A percentile compares a stretch with the other conserved stretches of the same genome.
Evolutionary conservation across 2,113 vertebrate species (phyloP).

Genomic region (Zosterops japonicus): DNA sequence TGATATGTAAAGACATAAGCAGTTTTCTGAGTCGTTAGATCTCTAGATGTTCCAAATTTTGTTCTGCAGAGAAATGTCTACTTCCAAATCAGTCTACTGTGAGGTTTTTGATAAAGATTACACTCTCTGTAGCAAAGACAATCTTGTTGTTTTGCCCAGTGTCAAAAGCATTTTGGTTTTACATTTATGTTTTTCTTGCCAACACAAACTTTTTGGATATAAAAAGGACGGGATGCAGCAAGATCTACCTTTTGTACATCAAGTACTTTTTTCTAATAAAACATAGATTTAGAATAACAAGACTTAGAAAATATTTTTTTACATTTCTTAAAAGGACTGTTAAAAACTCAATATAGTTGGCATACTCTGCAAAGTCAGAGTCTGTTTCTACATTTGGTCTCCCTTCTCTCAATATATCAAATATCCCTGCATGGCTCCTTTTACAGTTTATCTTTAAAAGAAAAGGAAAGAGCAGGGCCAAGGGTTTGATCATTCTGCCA

Average conservation of each 20-base stretch:
- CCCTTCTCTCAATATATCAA: neutral
- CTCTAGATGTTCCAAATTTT: neutral
- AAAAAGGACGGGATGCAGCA: neutral
- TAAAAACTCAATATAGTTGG: neutral
- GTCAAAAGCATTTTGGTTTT: neutral
- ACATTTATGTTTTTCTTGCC: neutral
- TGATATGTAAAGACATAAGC: neutral
- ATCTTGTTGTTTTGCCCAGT: neutral
- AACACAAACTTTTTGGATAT: neutral
- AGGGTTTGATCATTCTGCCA: neutral
- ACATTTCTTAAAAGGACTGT: neutral
- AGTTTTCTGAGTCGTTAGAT: neutral
- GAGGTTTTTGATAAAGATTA: neutral
- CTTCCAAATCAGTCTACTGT: neutral
- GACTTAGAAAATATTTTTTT: neutral
- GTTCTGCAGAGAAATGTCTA: neutral
- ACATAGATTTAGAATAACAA: neutral
- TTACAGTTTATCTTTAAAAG: neutral
- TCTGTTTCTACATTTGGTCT: neutral
- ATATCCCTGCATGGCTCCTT: neutral
- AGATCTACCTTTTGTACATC: neutral
- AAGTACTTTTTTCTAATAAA: neutral
- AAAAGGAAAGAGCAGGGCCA: neutral
- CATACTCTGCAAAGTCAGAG: neutral
- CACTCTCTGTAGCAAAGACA: neutral